phyloP scores from a whole-genome alignment of 2,113 vertebrate species.

The Microcebus jonahi region DNA sequence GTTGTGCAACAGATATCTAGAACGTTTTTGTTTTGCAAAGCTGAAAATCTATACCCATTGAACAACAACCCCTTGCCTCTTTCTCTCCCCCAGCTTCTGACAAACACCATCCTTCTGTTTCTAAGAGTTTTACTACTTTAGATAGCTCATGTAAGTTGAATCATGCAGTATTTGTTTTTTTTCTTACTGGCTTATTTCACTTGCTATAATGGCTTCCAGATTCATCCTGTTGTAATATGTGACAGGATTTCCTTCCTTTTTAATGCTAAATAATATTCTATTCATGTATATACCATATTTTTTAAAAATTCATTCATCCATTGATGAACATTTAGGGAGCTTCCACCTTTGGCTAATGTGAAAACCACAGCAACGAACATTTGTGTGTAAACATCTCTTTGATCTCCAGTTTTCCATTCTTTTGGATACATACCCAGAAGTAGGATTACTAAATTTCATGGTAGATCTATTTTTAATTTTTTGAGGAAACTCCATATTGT shows the following conservation, averaged over 20 bases:
- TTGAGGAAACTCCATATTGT: not conserved
- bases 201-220: not conserved
- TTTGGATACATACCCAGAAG: not conserved
- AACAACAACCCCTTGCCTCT: not conserved
- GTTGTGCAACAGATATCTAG: not conserved
- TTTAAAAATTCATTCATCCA: not conserved
- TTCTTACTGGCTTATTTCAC: not conserved
- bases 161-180: not conserved
- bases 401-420: not conserved
- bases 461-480: not conserved
- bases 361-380: not conserved
- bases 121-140: not conserved
- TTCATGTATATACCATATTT: not conserved
- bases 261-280: not conserved
- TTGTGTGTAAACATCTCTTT: not conserved
- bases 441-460: not conserved
- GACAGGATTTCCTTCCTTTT: not conserved
- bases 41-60: not conserved
- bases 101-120: not conserved
- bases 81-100: not conserved
- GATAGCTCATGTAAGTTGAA: not conserved
- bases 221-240: not conserved
- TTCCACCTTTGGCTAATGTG: not conserved
- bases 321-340: not conserved
- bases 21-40: constrained; percentile 4